Evolutionary conservation across 1,140 invertebrate genomes (phyloP).

Genomic region (Thaumetopoea pityocampa): DNA sequence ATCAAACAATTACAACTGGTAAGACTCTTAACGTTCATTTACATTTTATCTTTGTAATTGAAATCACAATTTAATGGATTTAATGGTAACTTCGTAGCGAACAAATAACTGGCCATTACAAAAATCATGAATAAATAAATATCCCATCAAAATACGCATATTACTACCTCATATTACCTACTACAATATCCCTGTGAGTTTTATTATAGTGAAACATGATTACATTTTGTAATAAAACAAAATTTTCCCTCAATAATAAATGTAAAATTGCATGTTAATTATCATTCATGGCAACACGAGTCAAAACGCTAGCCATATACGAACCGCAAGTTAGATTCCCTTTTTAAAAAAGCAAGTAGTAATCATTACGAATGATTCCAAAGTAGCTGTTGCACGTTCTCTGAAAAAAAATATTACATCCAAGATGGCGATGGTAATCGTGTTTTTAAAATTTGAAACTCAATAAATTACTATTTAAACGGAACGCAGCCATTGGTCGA

Average conservation of each 20-base stretch:
- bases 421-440: conserved; percentile 36
- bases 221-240: conserved; percentile 29
- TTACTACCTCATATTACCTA: conserved; percentile 23
- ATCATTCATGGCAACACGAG: conserved; percentile 8
- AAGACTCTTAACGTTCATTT: conserved; percentile 31
- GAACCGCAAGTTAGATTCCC: conserved; percentile 13
- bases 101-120: conserved; percentile 27
- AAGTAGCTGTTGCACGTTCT: conserved; percentile 24
- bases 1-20: conserved; percentile 35
- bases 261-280: conserved; percentile 23
- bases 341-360: conserved; percentile 21
- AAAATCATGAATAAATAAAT: conserved; percentile 57
- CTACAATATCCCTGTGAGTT: conserved; percentile 15
- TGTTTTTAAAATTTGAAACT: conserved; percentile 51
- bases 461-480: conserved; percentile 53
- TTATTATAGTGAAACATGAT: conserved; percentile 10
- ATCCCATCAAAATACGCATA: conserved; percentile 38
- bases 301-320: conserved; percentile 15
- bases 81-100: conserved; percentile 13
- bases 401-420: conserved; percentile 36
- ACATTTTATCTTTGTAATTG: conserved; percentile 55
- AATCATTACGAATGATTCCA: conserved; percentile 21
- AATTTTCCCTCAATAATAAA: conserved; percentile 33
- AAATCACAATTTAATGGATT: conserved; percentile 50
- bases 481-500: conserved; percentile 38